Base-by-base conservation (phyloP, 2,888 invertebrate species). In the Dioctria rufipes region DNA sequence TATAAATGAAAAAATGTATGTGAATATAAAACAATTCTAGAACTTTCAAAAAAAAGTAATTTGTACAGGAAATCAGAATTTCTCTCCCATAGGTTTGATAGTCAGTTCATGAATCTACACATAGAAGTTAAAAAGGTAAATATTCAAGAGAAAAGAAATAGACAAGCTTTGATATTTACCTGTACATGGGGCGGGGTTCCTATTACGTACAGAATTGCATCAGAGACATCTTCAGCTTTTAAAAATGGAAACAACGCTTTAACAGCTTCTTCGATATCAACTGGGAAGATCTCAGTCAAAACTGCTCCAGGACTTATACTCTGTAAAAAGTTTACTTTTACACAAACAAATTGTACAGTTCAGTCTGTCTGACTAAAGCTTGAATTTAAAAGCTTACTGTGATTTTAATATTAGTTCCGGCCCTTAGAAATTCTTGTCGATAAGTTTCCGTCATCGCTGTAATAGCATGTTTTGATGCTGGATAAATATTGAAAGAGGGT, bases 241-340 rank as follows among this genome's bases (percentile, higher is more conserved):
- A 89, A 82, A 88, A 88, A 88, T 61, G 87, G 84, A 54, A 87
- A 61, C 2, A n/a, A 9, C 3, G 13, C 85, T 43, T 85, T 84
- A 71, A 86, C 82, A 43, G 54, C n/a, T 11, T 54, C 9, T 11
- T 4, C 11, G 11, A 54, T 11, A 11, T 54, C 54, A 8, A 5
- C 67, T 67, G 54, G 51, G 46, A 87, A 86, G 80, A 88, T 85
- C 37, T 86, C 87, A 3, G 89, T 89, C 8, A 85, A 83, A 3
- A 89, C 89, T 4, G 88, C 85, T 3, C 89, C 89, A 2, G 89
- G 89, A 51, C 89, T 88, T 46, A 89, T 84, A 81, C 88, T 89
- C 43, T 78, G 25, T 9, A 69, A n/a, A 2, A 42, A n/a, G 4
- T 5, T n/a, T 66, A 42, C 4, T 4, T 5, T 9, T 66, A 13